Base-by-base conservation (phyloP, 2,113 vertebrate genomes). In the Periophthalmus modestus region DNA sequence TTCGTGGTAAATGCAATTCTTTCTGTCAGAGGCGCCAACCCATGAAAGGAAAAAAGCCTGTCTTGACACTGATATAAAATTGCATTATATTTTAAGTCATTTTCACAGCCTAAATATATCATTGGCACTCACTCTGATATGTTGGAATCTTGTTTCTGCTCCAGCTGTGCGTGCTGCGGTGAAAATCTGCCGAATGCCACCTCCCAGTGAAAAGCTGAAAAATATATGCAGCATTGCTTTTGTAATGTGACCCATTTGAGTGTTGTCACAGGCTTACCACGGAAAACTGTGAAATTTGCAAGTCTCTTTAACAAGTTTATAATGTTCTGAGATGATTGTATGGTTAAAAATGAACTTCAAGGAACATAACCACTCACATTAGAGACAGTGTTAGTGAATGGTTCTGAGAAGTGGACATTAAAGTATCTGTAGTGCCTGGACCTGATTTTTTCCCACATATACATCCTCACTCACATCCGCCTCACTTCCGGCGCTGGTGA, bases 201-300 rank as follows among this genome's bases (percentile, higher is more conserved):
- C 6, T 19, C 59, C 59, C 16, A 74, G 61, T 24, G 33, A 14
- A 59, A 43, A 47, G 19, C 23, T 54, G 21, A 74, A 54, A 59
- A 72, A 68, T 23, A 66, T 39, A 68, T 61, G 58, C 59, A 69
- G 65, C 6, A 43, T 57, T 66, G 59, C 62, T 58, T 24, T 15
- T 54, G 69, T 75, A 85, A 74, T 47, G 50, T 69, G 70, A 66
- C 57, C 73, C 71, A 28, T 77, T 80, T 58, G n/a, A 74, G 73
- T 81, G 78, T 75, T 74, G 80, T 81, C 68, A 19, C 47, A 5
- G 18, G 57, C 24, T 24, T 58, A 62, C 69, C 75, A 6, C 1
- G 66, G 75, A 81, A 61, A 68, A 66, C 28, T 28, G 4, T 55
- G 36, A 69, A 67, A 88, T 83, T 47, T 63, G 57, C 11, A 58